phyloP scores from a whole-genome alignment of 2,113 vertebrate species.

The Neoarius graeffei region DNA sequence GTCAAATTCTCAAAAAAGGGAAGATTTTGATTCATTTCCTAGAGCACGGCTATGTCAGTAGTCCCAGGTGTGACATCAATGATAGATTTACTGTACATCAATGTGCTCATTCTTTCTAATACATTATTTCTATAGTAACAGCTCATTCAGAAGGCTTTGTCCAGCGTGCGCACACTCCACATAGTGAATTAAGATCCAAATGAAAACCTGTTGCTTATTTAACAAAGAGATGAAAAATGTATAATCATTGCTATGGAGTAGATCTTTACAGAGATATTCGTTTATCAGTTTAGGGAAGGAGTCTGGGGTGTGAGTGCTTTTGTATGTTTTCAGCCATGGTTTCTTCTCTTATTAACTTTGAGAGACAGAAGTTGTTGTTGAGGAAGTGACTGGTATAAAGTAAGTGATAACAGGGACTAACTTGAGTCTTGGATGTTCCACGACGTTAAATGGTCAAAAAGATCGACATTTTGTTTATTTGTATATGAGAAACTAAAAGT shows the following conservation, averaged over 20 bases:
- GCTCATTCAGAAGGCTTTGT: not conserved
- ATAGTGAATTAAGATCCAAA: not conserved
- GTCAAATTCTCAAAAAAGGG: not conserved
- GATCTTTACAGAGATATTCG: not conserved
- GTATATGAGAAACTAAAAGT: not conserved
- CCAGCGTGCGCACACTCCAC: not conserved
- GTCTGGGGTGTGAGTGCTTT: not conserved
- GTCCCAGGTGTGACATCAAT: too few relatives aligned
- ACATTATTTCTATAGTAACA: not conserved
- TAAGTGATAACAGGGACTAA: not conserved
- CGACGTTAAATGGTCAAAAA: not conserved
- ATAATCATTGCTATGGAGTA: not conserved
- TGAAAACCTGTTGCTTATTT: not conserved
- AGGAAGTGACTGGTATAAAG: not conserved
- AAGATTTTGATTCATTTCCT: not conserved
- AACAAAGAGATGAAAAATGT: not conserved
- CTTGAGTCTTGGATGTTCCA: not conserved
- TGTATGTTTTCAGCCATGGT: not conserved
- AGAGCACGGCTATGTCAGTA: not conserved
- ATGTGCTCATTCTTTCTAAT: not conserved
- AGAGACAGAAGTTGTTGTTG: not conserved
- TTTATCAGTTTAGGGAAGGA: not conserved
- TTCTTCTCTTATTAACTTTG: not conserved
- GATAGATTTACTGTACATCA: not conserved
- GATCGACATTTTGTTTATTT: not conserved